A percentile compares a stretch with the other conserved stretches of the same genome.
Conservation (phyloP, 2,797 vertebrate genomes). For the Trichosurus vulpecula region DNA sequence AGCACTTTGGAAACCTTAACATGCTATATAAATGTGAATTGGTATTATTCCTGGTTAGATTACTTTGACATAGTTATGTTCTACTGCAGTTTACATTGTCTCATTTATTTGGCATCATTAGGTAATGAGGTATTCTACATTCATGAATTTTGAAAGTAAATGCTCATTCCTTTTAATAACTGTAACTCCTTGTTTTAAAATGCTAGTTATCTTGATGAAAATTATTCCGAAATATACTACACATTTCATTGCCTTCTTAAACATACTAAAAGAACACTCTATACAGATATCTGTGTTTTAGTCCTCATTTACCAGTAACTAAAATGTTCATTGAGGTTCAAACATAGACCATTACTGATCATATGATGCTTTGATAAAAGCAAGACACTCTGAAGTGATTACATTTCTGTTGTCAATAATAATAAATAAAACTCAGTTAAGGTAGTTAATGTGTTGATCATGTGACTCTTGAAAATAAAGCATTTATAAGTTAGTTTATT, state of each 20-base stretch:
- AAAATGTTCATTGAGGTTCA: not conserved
- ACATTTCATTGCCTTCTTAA: too few relatives aligned
- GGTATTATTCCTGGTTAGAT: not conserved
- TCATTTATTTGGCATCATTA: not conserved
- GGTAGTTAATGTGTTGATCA: not conserved
- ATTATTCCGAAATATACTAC: not conserved
- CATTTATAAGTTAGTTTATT: not conserved
- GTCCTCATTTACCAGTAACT: not conserved
- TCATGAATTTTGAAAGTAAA: not conserved
- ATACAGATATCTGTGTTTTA: not conserved
- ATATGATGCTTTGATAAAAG: not conserved
- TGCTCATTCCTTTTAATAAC: not conserved
- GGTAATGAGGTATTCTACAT: not conserved
- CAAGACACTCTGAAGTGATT: not conserved
- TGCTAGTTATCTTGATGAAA: not conserved
- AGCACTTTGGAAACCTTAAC: not conserved
- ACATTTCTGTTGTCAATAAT: not conserved
- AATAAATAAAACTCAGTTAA: not conserved
- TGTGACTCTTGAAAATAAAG: not conserved
- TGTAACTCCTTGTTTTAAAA: not conserved
- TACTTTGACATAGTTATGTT: not conserved
- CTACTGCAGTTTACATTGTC: not conserved
- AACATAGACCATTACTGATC: not conserved
- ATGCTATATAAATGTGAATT: too few relatives aligned
- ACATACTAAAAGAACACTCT: not conserved